Base-by-base conservation (phyloP, 2,797 vertebrate species). In the Sitta carolinensis region DNA sequence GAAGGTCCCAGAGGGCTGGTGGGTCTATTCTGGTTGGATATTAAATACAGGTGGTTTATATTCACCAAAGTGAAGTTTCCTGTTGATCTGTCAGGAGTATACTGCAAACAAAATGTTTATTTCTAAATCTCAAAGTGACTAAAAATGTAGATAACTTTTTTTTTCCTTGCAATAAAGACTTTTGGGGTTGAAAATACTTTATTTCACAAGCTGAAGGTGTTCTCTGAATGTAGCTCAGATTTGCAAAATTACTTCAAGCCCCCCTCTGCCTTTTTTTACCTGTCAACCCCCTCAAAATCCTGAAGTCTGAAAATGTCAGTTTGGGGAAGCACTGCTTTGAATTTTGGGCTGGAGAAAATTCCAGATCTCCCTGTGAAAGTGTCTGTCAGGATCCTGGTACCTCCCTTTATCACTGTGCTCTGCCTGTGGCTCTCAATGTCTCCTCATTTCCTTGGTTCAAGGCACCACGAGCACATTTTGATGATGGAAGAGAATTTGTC, bases 401-500 rank as follows among this genome's bases (percentile, higher is more conserved):
- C 19, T 40, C 34, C 16, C 22, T 78, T 42, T 40, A 13, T 52
- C 61, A 3, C 26, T 0, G 0, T 7, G 17, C 40, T 58, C 4
- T 22, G 29, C 26, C 9, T 21, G 10, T 30, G 57, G 26, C 40
- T 58, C 58, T 72, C 7, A 64, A 30, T 9, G 6, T 66, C 57
- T 61, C 62, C 40, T 14, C 3, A 1, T 30, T 45, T 29, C 76
- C 30, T n/a, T 29, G n/a, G 43, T 13, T 26, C 10, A 4, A 11
- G 48, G 62, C 16, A 27, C 15, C 5, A 9, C 13, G 0, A 11
- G 2, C 5, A 2, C 3, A 2, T 10, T 58, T 58, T 25, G 55
- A 10, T 20, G 52, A 16, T 15, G 32, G 30, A 22, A 54, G 45
- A 30, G 40, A 14, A 55, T 52, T 80, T 67, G 15, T 38, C 22